Conservation (phyloP, 2,888 invertebrate species). For the Hermodice carunculata region DNA sequence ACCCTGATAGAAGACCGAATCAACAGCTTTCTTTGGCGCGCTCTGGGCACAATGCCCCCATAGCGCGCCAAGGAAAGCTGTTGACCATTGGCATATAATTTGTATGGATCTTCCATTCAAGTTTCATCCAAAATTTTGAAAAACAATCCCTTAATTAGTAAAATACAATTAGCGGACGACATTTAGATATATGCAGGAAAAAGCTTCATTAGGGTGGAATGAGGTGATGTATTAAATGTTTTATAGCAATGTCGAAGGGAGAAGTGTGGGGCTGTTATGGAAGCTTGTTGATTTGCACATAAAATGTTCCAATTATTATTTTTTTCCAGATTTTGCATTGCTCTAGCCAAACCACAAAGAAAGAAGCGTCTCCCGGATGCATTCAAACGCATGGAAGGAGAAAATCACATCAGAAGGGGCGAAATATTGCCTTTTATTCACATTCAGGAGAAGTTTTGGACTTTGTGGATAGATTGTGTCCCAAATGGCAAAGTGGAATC, state of each 20-base stretch:
- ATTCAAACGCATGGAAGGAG: conserved; percentile 24
- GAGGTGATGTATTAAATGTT: no score
- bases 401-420: conserved; percentile 36
- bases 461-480: conserved; percentile 56
- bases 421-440: conserved; percentile 60
- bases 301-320: no score
- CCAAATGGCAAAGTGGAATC: conserved; percentile 44
- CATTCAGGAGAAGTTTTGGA: conserved; percentile 61
- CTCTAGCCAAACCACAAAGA: conserved; percentile 52
- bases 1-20: no score
- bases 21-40: no score
- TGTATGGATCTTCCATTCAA: no score
- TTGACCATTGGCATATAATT: no score
- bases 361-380: conserved; percentile 50
- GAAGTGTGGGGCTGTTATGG: no score
- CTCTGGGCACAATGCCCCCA: no score
- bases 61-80: no score
- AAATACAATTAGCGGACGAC: background rate
- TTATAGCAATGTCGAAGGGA: no score
- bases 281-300: background rate
- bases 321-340: conserved; percentile 59
- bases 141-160: background rate
- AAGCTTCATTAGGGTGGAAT: background rate
- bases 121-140: background rate
- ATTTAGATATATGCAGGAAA: background rate